These are phyloP conservation scores for Pelecanus crispus DNA, from an alignment of 2,113 vertebrate genomes.

Conservation along the genomic window DNA sequence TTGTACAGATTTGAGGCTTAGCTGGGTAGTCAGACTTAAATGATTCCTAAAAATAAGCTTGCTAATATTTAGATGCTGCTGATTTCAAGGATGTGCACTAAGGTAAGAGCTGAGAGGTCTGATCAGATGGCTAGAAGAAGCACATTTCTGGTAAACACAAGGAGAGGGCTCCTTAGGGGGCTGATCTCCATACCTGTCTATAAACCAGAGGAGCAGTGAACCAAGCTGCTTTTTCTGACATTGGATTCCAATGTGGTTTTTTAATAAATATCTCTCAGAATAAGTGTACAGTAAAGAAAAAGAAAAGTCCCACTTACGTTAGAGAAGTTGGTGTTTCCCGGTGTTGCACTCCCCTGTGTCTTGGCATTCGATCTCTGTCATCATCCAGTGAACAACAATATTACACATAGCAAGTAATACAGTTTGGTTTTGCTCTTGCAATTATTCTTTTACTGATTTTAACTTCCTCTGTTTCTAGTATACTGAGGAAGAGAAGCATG, in stretches of 20 bases:
- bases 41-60: background rate
- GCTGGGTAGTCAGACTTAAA: background rate
- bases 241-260: background rate
- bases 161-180: background rate
- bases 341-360: background rate
- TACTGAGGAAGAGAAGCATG: background rate
- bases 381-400: background rate
- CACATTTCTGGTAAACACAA: background rate
- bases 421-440: background rate
- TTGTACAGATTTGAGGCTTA: background rate
- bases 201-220: background rate
- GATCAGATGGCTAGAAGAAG: background rate
- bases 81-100: background rate
- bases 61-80: background rate
- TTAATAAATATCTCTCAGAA: background rate
- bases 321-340: background rate
- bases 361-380: background rate
- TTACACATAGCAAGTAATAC: background rate
- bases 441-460: background rate
- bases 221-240: background rate
- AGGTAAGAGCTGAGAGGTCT: background rate
- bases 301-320: accelerated
- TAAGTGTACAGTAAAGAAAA: background rate
- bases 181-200: background rate
- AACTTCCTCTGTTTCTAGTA: background rate